Base-by-base conservation (phyloP, 2,888 invertebrate species). In the Flabesymbios commensalis region DNA sequence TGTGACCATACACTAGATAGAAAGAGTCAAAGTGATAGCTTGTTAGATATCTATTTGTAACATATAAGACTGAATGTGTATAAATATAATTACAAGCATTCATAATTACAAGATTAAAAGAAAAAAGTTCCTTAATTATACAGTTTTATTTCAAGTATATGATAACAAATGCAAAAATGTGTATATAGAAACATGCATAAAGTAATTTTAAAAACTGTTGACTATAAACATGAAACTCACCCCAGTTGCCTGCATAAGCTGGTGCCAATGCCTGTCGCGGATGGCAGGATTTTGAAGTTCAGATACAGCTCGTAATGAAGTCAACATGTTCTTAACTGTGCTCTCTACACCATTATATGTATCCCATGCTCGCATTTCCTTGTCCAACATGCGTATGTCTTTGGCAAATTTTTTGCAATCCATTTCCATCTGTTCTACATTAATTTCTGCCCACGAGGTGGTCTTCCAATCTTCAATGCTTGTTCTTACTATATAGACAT, bases 371-470 rank as follows among this genome's bases (percentile, higher is more conserved):
- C 95, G 87, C 93, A 96, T 95, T 85, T 97, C 97, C 79, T 97
- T 97, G 78, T 97, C 96, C 74, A 97, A 82, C 56, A 91, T 72
- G 17, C 78, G 72, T 65, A 83, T 78, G 63, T 80, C 80, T 84
- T 97, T 96, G 1, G 95, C 93, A 83, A 97, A 97, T 80, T 95
- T 94, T 81, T 97, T 97, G 83, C 96, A 96, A 83, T 97, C 96
- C 72, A 96, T 93, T 48, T 97, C 97, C 95, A 97, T 96, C 77
- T 95, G 94, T 84, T 97, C 97, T 42, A 96, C 95, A 78, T 97
- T 95, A 64, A 97, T 94, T 81, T 94, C 93, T 59, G 93, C 88
- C 97, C 97, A 97, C 0, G 93, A 93, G 0, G 96, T 96, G 1
- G 92, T 94, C 83, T 96, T 96, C 97, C 97, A 97, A 78, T 95